Base-by-base conservation (phyloP, 2,888 invertebrate species). In the Ochropacha duplaris region DNA sequence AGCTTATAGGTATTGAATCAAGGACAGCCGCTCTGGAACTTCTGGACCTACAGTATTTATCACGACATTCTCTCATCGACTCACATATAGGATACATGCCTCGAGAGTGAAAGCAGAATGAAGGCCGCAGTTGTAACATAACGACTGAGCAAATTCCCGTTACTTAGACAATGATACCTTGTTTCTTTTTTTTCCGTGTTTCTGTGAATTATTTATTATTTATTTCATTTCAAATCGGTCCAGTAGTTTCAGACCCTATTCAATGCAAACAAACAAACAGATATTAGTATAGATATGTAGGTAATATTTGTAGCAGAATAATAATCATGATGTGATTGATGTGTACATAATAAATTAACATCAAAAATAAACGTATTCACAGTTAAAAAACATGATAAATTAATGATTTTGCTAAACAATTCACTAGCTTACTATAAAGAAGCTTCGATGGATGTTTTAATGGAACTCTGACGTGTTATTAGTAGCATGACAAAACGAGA, bases 91-190 rank as follows among this genome's bases (percentile, higher is more conserved):
- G 34, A 12, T 51, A 66, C 71, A 76, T 74, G 78, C 78, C 74
- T 74, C 78, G 81, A 77, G 76, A 83, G 88, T 87, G 88, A 88
- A 87, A 88, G 87, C 64, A 54, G 58, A n/a, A 73, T 74, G 31
- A 83, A 86, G 84, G 86, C 79, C 83, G 68, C 70, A 71, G 59
- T 72, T 68, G 71, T 74, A 73, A 76, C 72, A 70, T 75, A 74
- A 31, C 28, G 28, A 28, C 28, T 28, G 6, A 6, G 12, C 12
- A 6, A 31, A 31, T 31, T n/a, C n/a, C n/a, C n/a, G n/a, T n/a
- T n/a, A n/a, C n/a, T n/a, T n/a, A n/a, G n/a, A n/a, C n/a, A n/a
- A n/a, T n/a, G n/a, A n/a, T n/a, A n/a, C n/a, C n/a, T n/a, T n/a
- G n/a, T n/a, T n/a, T n/a, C n/a, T n/a, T n/a, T n/a, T n/a, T n/a